Conservation (phyloP, 2,113 vertebrate species). For the Nyctereutes procyonoides region DNA sequence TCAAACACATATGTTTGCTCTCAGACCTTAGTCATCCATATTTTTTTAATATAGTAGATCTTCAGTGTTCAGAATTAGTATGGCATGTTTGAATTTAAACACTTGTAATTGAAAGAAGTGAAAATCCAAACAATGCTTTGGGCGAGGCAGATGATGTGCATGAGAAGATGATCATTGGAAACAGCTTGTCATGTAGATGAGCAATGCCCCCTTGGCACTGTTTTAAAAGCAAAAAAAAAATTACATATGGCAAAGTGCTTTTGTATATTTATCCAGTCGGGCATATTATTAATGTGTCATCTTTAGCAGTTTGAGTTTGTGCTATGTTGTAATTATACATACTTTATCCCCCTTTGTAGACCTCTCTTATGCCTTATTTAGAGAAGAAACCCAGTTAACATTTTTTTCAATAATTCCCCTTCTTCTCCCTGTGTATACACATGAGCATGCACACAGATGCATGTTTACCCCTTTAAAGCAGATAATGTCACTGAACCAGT, state of each 20-base stretch:
- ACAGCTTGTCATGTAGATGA: conserved; percentile 66
- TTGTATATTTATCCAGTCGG: conserved; percentile 55
- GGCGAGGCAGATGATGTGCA: conserved; percentile 29
- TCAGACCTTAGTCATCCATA: conserved; percentile 52
- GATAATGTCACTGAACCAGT: not conserved
- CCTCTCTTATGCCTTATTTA: not conserved
- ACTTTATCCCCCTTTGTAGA: not conserved
- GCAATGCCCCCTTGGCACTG: conserved; percentile 61
- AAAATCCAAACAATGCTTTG: conserved; percentile 68
- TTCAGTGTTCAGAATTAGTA: conserved; percentile 55
- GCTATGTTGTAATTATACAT: conserved; percentile 58
- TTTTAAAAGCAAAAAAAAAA: conserved; percentile 49
- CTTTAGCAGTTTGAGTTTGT: conserved; percentile 56
- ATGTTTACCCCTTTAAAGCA: not conserved
- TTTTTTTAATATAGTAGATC: conserved; percentile 67
- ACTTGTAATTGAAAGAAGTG: conserved; percentile 63
- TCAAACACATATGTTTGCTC: conserved; percentile 68
- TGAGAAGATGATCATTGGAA: conserved; percentile 60
- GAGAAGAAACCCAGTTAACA: not conserved
- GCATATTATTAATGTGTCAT: conserved; percentile 70
- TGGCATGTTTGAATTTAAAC: conserved; percentile 72
- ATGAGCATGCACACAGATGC: rapidly evolving
- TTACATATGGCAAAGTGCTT: conserved; percentile 63
- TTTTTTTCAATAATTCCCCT: not conserved
- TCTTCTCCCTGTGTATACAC: not conserved